Evolutionary conservation across 2,888 invertebrate species (phyloP).

Genomic region (Laspeyria flexula): DNA sequence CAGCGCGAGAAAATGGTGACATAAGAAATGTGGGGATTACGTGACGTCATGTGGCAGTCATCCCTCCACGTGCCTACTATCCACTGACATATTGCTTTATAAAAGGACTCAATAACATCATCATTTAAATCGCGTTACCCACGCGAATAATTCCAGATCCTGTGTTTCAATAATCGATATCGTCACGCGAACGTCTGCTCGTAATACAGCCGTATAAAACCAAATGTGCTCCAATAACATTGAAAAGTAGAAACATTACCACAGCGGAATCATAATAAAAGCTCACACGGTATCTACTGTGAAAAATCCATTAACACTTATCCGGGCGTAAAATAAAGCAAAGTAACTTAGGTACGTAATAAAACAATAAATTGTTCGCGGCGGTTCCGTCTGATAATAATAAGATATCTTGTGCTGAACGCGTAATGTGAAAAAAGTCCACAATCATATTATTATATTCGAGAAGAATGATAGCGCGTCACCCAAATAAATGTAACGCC

Average conservation of each 20-base stretch:
- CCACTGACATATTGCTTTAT: conserved; percentile 28
- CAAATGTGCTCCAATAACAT: conserved; percentile 71
- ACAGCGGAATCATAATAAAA: conserved; percentile 73
- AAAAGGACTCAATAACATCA: conserved; percentile 30
- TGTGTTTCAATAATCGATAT: conserved; percentile 59
- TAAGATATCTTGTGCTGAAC: conserved; percentile 51
- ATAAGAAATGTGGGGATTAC: conserved; percentile 38
- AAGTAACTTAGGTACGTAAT: conserved; percentile 54
- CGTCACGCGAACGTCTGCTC: conserved; percentile 66
- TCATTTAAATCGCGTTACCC: conserved; percentile 32
- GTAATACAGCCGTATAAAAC: conserved; percentile 69
- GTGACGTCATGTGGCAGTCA: conserved; percentile 32
- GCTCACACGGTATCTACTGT: conserved; percentile 58
- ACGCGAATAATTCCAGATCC: conserved; percentile 25
- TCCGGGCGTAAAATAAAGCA: conserved; percentile 67
- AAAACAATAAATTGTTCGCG: conserved; percentile 63
- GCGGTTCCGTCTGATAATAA: conserved; percentile 54
- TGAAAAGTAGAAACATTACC: conserved; percentile 68
- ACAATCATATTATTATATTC: conserved; percentile 62
- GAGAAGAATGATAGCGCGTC: conserved; percentile 48
- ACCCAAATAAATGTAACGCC: conserved; percentile 17
- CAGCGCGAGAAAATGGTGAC: conserved; percentile 22
- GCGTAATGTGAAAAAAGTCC: conserved; percentile 36
- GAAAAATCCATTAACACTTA: conserved; percentile 75
- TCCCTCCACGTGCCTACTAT: conserved; percentile 12